Percentiles rank a stretch among this genome's conserved stretches.
phyloP scores from a whole-genome alignment of 1,140 invertebrate genomes.

The Drosophila murphyi region DNA sequence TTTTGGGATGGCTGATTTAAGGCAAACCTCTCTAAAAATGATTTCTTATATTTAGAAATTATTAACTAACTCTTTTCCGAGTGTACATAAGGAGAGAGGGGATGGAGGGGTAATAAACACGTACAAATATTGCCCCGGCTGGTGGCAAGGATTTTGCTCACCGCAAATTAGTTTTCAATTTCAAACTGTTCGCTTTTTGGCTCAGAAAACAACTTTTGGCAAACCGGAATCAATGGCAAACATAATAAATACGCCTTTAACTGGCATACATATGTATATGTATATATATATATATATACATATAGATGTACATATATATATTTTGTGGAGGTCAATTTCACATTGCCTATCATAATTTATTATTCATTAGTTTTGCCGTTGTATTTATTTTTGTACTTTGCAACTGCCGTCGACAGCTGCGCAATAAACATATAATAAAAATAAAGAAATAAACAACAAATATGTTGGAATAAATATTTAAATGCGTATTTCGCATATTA shows the following conservation, averaged over 20 bases:
- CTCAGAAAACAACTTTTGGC: neutral
- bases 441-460: neutral
- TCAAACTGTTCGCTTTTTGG: slow-evolving; percentile 13
- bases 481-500: neutral
- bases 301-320: neutral
- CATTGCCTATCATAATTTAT: slow-evolving; percentile 49
- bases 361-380: slow-evolving; percentile 34
- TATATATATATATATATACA: too few relatives aligned
- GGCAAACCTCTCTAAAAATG: too few relatives aligned
- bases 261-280: neutral
- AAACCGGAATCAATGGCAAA: slow-evolving; percentile 24
- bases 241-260: slow-evolving; percentile 54
- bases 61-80: too few relatives aligned
- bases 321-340: neutral
- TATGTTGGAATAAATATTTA: too few relatives aligned
- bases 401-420: slow-evolving; percentile 61
- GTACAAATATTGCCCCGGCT: neutral
- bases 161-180: slow-evolving; percentile 74
- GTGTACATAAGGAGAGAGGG: neutral
- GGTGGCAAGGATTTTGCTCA: slow-evolving; percentile 9
- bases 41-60: too few relatives aligned
- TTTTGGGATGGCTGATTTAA: too few relatives aligned
- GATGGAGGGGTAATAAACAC: neutral
- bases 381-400: slow-evolving; percentile 74
- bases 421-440: slow-evolving; percentile 24